Base-by-base conservation (phyloP, 2,113 vertebrate species). In the Platycercus adscitus region DNA sequence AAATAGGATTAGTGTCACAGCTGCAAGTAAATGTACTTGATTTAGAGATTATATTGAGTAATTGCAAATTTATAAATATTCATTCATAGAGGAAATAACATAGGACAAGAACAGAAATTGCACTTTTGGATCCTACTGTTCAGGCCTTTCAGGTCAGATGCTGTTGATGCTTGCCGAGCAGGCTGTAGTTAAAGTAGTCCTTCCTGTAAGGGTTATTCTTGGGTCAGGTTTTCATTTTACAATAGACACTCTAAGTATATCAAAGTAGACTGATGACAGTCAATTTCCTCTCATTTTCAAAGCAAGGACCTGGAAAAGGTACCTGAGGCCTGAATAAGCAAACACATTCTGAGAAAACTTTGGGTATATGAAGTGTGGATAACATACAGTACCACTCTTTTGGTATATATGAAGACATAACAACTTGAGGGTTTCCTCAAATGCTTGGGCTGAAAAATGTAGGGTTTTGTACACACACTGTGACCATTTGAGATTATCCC, bases 1-100 rank as follows among this genome's bases (percentile, higher is more conserved):
- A 92, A 92, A 89, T 85, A 86, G 75, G 19, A 80, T 94, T 93
- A 81, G 35, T 75, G 19, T 84, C 66, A 84, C 92, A 93, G 76
- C 65, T 89, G 88, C 73, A 79, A 93, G 52, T 73, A 93, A 86
- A 86, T 78, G 47, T 79, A 53, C 61, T 88, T 61, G 71, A 61
- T 94, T 86, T 81, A 84, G 76, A 81, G 65, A 50, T 91, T 68
- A 81, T 79, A 68, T 41, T 72, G 47, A 75, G 65, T 76, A 91
- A 79, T 80, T 85, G 29, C 53, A 91, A 95, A 68, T 18, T 79
- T 86, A 31, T 33, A 91, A 81, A 17, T 65, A 35, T 81, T 78
- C 63, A 60, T 92, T 84, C 12, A 8, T 37, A 71, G 43, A 85
- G 63, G 65, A 95, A 89, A 76, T 79, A 87, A 50, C 7, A 46